A percentile compares a stretch with the other conserved stretches of the same genome.
Evolutionary conservation across 2,888 invertebrate species (phyloP).

Genomic region (Melipona beecheii): DNA sequence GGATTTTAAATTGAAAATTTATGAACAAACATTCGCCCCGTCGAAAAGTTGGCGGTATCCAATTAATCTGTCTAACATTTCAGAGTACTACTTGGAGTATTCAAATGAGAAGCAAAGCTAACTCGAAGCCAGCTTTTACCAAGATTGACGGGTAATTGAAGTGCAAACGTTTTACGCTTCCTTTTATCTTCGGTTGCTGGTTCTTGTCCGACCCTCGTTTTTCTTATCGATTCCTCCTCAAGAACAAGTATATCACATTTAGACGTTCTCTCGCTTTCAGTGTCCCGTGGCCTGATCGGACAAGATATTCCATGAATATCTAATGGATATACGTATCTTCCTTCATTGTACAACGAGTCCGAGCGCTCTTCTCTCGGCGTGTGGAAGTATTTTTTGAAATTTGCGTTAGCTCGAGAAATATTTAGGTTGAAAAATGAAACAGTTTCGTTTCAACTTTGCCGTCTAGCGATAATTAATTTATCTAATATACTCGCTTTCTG

Average conservation of each 20-base stretch:
- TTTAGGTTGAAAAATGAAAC: too few relatives aligned
- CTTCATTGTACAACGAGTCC: constrained; percentile 19
- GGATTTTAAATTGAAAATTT: constrained; percentile 7
- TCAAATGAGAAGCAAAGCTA: constrained; percentile 37
- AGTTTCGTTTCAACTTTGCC: background rate
- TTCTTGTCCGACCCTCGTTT: constrained; percentile 10
- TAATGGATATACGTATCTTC: constrained; percentile 29
- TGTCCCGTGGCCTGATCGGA: constrained; percentile 21
- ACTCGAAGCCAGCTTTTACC: constrained; percentile 34
- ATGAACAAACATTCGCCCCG: too few relatives aligned
- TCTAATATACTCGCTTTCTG: background rate
- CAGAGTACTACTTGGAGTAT: background rate
- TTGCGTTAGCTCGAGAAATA: background rate
- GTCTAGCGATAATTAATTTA: background rate
- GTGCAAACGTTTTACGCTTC: constrained; percentile 38
- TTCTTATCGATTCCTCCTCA: constrained; percentile 37
- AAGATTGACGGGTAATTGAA: constrained; percentile 51
- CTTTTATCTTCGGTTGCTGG: constrained; percentile 37
- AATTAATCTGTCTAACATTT: constrained; percentile 18
- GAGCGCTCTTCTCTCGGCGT: background rate
- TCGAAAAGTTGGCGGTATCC: background rate
- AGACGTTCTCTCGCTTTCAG: constrained; percentile 18
- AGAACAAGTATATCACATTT: constrained; percentile 19
- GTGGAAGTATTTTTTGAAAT: constrained; percentile 23
- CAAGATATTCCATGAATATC: constrained; percentile 50